A percentile compares a stretch with the other conserved stretches of the same genome.
phyloP scores from a whole-genome alignment of 2,113 vertebrate species.

The Hassar affinis region DNA sequence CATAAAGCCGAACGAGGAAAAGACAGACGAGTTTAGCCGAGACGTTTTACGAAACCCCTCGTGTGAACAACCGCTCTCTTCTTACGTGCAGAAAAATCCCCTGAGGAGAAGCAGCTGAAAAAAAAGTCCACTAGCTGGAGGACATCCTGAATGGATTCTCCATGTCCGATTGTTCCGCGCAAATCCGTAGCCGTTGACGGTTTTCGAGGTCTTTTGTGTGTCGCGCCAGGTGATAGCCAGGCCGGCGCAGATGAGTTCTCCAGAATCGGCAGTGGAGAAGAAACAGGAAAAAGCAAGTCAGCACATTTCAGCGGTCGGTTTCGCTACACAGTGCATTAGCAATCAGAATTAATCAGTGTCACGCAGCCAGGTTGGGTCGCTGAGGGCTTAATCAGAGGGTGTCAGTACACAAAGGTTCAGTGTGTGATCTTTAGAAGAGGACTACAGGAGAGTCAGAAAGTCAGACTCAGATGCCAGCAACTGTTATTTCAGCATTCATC shows the following conservation, averaged over 20 bases:
- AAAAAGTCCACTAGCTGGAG: background rate
- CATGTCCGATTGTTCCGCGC: slow-evolving; percentile 10
- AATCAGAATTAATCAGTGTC: slow-evolving; percentile 7
- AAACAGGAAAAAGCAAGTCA: background rate
- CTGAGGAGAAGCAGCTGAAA: background rate
- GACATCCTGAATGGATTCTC: slow-evolving; percentile 18
- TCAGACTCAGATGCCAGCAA: background rate
- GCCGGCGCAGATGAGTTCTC: slow-evolving; percentile 7
- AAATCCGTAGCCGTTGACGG: background rate
- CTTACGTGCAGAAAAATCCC: background rate
- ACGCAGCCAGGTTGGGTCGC: background rate
- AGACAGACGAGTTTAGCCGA: background rate
- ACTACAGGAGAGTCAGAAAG: background rate
- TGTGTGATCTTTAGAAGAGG: slow-evolving; percentile 10
- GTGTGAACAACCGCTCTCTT: background rate
- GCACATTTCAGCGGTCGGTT: background rate
- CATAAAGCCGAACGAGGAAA: background rate
- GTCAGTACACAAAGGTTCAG: slow-evolving; percentile 13
- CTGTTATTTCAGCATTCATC: slow-evolving; percentile 18
- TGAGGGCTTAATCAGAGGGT: background rate
- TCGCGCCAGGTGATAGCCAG: slow-evolving; percentile 11
- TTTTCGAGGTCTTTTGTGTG: slow-evolving; percentile 31
- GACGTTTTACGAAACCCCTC: background rate
- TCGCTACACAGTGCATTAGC: background rate
- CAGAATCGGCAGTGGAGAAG: background rate